These are phyloP conservation scores for Fratercula arctica DNA, from an alignment of 2,797 vertebrate genomes.

Conservation along the genomic window DNA sequence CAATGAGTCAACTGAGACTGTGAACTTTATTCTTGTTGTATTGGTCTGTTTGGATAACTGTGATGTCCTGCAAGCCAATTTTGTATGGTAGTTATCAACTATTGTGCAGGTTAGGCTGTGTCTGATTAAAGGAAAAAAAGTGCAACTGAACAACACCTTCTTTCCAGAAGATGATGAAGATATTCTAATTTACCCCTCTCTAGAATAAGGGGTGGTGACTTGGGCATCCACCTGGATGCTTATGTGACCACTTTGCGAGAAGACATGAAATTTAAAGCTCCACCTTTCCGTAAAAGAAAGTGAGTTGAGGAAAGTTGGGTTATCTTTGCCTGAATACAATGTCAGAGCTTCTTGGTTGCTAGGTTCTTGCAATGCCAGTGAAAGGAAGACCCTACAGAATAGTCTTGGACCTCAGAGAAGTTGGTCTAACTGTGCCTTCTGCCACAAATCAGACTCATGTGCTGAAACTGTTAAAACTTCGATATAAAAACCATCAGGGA, in stretches of 20 bases:
- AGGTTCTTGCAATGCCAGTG: neutral
- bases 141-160: neutral
- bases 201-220: neutral
- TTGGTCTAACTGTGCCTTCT: neutral
- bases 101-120: neutral
- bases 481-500: neutral
- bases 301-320: neutral
- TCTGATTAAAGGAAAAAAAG: neutral
- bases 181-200: neutral
- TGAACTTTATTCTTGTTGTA: neutral
- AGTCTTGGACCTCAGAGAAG: neutral
- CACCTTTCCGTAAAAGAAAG: neutral
- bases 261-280: neutral
- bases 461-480: neutral
- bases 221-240: neutral
- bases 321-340: neutral
- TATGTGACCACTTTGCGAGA: neutral
- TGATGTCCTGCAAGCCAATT: neutral
- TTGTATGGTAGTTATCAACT: neutral
- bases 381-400: neutral
- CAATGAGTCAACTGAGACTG: neutral
- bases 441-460: neutral
- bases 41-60: neutral
- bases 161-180: neutral
- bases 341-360: neutral